Evolutionary conservation across 2,797 vertebrate species (phyloP).

Genomic region (Silurus aristotelis): DNA sequence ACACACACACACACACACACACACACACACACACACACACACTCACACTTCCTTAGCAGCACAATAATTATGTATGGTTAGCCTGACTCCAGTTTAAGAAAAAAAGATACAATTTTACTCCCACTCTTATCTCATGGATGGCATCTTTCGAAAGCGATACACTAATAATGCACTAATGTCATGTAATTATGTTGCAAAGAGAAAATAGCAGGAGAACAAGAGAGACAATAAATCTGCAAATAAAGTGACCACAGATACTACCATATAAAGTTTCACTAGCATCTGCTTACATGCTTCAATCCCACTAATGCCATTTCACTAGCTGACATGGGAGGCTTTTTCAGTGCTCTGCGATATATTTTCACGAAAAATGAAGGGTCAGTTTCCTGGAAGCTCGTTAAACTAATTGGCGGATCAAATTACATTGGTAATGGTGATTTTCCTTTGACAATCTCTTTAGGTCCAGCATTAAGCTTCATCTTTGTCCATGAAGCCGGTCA

Average conservation of each 20-base stretch:
- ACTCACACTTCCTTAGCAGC: not conserved
- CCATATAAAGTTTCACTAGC: constrained; percentile 10
- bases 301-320: constrained; percentile 19
- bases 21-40: constrained; percentile 3
- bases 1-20: constrained; percentile 13
- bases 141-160: constrained; percentile 2
- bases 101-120: constrained; percentile 32
- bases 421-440: constrained; percentile 42
- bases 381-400: constrained; percentile 43
- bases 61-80: constrained; percentile 17
- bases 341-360: constrained; percentile 9
- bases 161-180: constrained; percentile 32
- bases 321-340: constrained; percentile 15
- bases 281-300: not conserved
- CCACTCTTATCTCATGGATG: constrained; percentile 23
- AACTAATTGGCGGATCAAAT: constrained; percentile 42
- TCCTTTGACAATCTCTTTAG: constrained; percentile 42
- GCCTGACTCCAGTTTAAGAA: constrained; percentile 20
- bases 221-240: constrained; percentile 15
- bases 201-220: not conserved
- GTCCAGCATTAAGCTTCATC: constrained; percentile 37
- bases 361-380: constrained; percentile 21
- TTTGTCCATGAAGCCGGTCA: constrained; percentile 4
- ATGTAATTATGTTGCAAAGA: constrained; percentile 17
- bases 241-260: not conserved